Evolutionary conservation across 2,888 invertebrate genomes (phyloP).

Genomic region (Glaucopsyche alexis): DNA sequence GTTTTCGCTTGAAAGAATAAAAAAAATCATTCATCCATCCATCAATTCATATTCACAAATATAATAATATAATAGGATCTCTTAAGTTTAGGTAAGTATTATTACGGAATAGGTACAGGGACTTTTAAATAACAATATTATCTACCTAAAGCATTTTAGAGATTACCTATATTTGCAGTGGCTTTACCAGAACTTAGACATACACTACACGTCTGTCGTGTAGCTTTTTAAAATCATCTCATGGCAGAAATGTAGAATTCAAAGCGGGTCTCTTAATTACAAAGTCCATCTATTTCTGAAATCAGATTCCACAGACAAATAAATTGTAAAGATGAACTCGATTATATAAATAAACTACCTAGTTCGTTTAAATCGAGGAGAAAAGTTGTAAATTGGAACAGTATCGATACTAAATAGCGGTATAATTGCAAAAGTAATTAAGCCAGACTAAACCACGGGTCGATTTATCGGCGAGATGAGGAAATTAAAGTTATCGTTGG

Average conservation of each 20-base stretch:
- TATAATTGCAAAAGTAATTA: conserved; percentile 31
- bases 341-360: neutral
- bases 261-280: neutral
- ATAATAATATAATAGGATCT: too few species aligned
- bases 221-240: neutral
- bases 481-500: conserved; percentile 31
- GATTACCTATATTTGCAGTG: too few species aligned
- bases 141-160: too few species aligned
- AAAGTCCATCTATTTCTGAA: neutral
- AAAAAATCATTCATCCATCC: too few species aligned
- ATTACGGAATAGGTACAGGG: too few species aligned
- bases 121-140: too few species aligned
- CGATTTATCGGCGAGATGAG: conserved; percentile 33
- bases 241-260: neutral
- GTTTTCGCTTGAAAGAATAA: too few species aligned
- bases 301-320: neutral
- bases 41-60: too few species aligned
- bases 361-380: neutral
- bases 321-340: conserved; percentile 10
- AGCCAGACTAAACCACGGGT: conserved; percentile 26
- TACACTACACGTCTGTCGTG: neutral
- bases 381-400: conserved; percentile 19
- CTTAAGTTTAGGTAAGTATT: too few species aligned
- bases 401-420: conserved; percentile 25
- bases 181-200: too few species aligned